Percentiles rank a stretch among this genome's conserved stretches.
These are phyloP conservation scores for Pampusana beccarii DNA, from an alignment of 2,113 vertebrate species.

Conservation along the genomic window DNA sequence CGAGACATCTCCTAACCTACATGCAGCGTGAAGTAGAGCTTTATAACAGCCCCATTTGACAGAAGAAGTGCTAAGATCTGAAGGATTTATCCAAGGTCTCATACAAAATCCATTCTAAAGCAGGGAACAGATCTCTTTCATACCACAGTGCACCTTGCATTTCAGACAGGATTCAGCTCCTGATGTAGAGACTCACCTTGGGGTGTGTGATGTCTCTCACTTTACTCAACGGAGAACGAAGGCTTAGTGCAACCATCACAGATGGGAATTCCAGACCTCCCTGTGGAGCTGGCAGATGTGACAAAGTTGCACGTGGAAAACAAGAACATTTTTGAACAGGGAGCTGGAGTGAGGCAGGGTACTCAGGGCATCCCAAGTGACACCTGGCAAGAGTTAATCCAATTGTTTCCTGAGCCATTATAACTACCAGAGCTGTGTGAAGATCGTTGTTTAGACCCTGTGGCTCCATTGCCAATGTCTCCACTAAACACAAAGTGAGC, in stretches of 20 bases:
- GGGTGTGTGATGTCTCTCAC: not conserved
- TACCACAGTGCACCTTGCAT: not conserved
- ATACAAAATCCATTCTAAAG: not conserved
- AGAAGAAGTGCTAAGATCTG: not conserved
- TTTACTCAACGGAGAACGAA: not conserved
- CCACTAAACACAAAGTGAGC: not conserved
- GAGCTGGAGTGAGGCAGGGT: not conserved
- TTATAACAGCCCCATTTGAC: not conserved
- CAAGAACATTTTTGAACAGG: not conserved
- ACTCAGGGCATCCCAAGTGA: not conserved
- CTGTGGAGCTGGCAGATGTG: not conserved
- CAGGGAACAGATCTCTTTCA: not conserved
- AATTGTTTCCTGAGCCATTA: not conserved
- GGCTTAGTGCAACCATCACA: not conserved
- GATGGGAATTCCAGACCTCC: not conserved
- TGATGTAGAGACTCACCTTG: not conserved
- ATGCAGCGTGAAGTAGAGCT: not conserved
- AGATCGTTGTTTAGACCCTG: not conserved
- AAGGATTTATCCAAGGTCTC: not conserved
- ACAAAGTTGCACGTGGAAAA: not conserved
- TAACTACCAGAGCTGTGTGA: accelerated
- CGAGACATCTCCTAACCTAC: not conserved
- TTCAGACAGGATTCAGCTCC: not conserved
- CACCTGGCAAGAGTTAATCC: not conserved
- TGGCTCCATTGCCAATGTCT: not conserved